phyloP scores from a whole-genome alignment of 2,888 invertebrate species.

The Rugalucina vietnamica region DNA sequence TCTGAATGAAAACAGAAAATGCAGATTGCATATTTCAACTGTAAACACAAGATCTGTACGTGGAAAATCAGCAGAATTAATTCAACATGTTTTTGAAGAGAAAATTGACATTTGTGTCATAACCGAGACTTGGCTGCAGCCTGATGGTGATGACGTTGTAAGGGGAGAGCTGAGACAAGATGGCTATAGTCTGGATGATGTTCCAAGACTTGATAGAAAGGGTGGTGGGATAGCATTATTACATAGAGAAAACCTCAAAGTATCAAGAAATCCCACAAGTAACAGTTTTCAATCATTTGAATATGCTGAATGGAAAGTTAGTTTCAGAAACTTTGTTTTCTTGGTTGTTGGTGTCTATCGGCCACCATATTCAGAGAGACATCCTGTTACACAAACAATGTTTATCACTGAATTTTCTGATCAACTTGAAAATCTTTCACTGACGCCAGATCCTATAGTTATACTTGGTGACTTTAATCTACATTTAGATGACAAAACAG shows the following conservation, averaged over 20 bases:
- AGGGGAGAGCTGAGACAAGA: slow-evolving; percentile 34
- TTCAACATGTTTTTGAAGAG: slow-evolving; percentile 38
- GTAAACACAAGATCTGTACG: slow-evolving; percentile 41
- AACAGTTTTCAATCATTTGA: slow-evolving; percentile 31
- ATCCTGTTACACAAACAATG: slow-evolving; percentile 38
- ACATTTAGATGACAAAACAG: slow-evolving; percentile 23
- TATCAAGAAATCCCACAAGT: slow-evolving; percentile 23
- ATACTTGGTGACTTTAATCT: slow-evolving; percentile 41
- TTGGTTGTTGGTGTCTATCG: slow-evolving; percentile 37
- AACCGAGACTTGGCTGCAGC: slow-evolving; percentile 29
- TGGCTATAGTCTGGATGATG: slow-evolving; percentile 37
- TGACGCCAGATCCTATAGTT: slow-evolving; percentile 20
- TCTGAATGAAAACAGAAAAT: slow-evolving; percentile 27
- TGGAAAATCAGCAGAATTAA: slow-evolving; percentile 38
- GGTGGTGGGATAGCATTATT: slow-evolving; percentile 27
- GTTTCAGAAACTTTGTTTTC: slow-evolving; percentile 25
- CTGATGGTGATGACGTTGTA: slow-evolving; percentile 37
- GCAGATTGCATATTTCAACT: slow-evolving; percentile 26
- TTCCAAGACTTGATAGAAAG: slow-evolving; percentile 21
- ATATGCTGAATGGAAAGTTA: slow-evolving; percentile 33
- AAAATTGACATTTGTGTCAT: slow-evolving; percentile 41
- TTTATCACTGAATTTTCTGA: slow-evolving; percentile 42
- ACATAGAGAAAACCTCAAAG: slow-evolving; percentile 26
- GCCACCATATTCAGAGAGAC: slow-evolving; percentile 39
- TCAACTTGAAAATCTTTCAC: slow-evolving; percentile 18